phyloP scores from a whole-genome alignment of 2,113 vertebrate species.

The Regulus satrapa region DNA sequence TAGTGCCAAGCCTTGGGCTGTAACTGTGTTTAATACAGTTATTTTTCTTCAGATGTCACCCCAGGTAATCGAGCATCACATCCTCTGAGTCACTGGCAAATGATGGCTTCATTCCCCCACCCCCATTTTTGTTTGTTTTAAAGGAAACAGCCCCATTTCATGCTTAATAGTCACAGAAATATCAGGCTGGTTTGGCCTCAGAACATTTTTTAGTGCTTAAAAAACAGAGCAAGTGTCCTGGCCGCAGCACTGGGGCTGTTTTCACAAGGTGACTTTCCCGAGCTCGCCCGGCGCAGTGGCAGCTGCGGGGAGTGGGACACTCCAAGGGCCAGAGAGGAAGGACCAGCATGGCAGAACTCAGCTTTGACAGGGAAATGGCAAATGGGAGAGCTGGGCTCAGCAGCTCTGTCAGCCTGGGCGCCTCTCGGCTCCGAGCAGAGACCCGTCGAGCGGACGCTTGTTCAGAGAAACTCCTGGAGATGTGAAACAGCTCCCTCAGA shows the following conservation, averaged over 20 bases:
- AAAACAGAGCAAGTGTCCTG: neutral
- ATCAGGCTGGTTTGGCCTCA: neutral
- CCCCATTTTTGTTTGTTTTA: neutral
- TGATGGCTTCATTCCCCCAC: neutral
- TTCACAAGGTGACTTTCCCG: rapidly evolving
- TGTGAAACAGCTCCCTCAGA: neutral
- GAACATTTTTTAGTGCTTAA: neutral
- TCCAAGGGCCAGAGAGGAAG: neutral
- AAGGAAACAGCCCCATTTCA: neutral
- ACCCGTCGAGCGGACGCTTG: neutral
- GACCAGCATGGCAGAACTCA: neutral
- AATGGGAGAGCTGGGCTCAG: neutral
- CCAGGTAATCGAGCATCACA: neutral
- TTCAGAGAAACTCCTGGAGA: neutral
- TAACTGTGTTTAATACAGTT: neutral
- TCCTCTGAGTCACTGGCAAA: slow-evolving; percentile 18
- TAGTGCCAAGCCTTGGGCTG: neutral
- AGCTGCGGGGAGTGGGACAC: neutral
- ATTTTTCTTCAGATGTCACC: neutral
- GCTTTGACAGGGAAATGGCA: neutral
- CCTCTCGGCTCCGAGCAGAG: neutral
- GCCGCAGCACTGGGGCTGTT: neutral
- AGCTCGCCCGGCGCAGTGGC: rapidly evolving
- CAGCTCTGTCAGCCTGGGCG: neutral
- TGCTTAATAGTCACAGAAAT: neutral